Evolutionary conservation across 2,113 vertebrate genomes (phyloP).

Genomic region (Hippocampus barbouri): DNA sequence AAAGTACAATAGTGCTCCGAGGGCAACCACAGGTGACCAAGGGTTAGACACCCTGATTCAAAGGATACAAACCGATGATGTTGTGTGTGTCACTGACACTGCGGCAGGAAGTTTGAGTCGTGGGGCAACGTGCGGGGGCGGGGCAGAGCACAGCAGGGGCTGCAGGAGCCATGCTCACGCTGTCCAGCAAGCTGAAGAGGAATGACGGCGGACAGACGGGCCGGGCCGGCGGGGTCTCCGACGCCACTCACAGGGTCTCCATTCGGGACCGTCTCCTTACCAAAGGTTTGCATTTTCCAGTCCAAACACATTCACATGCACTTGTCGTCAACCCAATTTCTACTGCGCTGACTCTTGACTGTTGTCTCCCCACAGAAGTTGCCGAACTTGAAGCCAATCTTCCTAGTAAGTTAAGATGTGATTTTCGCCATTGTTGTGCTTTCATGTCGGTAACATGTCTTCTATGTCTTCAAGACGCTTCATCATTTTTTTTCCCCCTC

Average conservation of each 20-base stretch:
- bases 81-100: slow-evolving; percentile 8
- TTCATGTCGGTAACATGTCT: background rate
- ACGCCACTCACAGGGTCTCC: slow-evolving; percentile 88
- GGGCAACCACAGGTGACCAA: background rate
- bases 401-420: slow-evolving; percentile 84
- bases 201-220: slow-evolving; percentile 86
- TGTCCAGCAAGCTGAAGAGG: slow-evolving; percentile 93
- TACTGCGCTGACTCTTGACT: background rate
- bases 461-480: background rate
- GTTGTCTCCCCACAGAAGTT: slow-evolving; percentile 82
- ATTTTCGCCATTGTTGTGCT: background rate
- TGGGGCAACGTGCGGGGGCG: slow-evolving; percentile 26
- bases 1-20: background rate
- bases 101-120: slow-evolving; percentile 36
- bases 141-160: slow-evolving; percentile 40
- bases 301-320: background rate
- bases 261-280: slow-evolving; percentile 91
- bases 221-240: slow-evolving; percentile 73
- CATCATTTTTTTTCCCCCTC: background rate
- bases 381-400: slow-evolving; percentile 96
- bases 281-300: slow-evolving; percentile 80
- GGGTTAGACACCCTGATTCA: background rate
- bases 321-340: background rate
- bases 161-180: slow-evolving; percentile 85
- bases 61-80: background rate